Evolutionary conservation across 53 echinoderm and acorn worm genomes (phyloP).

Genomic region (Henricia sp.): DNA sequence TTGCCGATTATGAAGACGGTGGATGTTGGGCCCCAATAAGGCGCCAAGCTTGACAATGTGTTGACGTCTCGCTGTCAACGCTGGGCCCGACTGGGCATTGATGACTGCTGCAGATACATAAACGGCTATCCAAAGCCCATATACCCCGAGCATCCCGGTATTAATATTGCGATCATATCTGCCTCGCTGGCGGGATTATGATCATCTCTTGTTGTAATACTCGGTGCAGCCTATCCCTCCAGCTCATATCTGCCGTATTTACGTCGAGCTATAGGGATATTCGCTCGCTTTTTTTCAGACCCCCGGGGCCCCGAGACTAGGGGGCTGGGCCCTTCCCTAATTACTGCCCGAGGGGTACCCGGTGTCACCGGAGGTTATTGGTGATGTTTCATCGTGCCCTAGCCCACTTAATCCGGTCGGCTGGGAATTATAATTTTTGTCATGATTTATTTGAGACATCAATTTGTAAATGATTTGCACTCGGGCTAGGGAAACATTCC

Average conservation of each 20-base stretch:
- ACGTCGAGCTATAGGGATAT: not conserved
- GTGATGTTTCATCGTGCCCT: not conserved
- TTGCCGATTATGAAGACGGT: constrained; percentile 63
- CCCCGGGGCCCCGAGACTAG: not conserved
- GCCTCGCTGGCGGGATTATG: not conserved
- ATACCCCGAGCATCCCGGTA: constrained; percentile 1
- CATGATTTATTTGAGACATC: too few species aligned
- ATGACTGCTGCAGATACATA: constrained; percentile 47
- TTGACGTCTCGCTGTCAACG: constrained; percentile 52
- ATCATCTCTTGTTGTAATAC: constrained; percentile 3
- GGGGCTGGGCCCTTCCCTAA: not conserved
- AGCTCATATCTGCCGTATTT: too few species aligned
- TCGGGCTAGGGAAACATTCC: too few species aligned
- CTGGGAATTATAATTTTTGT: constrained; percentile 33
- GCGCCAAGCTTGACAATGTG: constrained; percentile 51
- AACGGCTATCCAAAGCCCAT: not conserved
- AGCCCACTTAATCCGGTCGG: not conserved
- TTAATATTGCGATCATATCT: constrained; percentile 49
- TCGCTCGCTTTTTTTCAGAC: too few species aligned
- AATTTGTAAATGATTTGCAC: too few species aligned
- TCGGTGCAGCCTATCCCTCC: not conserved
- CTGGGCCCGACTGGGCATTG: constrained; percentile 35
- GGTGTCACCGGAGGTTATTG: constrained; percentile 19
- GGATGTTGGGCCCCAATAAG: constrained; percentile 53
- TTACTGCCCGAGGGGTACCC: not conserved